These are phyloP conservation scores for Ephialtes manifestator DNA, from an alignment of 2,888 invertebrate species.

Conservation along the genomic window DNA sequence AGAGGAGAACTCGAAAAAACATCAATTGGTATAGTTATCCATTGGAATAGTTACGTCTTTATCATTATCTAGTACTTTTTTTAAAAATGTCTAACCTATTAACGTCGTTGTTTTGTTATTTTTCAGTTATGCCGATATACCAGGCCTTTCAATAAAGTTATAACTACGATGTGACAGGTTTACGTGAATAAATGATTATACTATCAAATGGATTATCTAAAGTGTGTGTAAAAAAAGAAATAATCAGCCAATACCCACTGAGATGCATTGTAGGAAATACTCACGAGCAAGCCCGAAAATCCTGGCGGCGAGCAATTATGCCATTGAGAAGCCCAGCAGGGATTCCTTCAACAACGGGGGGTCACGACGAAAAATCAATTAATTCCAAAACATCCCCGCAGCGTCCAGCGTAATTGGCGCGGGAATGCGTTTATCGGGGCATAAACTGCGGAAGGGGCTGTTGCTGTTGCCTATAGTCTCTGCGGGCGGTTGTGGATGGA, in stretches of 20 bases:
- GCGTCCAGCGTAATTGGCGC: constrained; percentile 82
- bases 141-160: no score
- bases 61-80: no score
- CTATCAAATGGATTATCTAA: not conserved
- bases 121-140: no score
- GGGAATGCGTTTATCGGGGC: constrained; percentile 83
- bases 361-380: constrained; percentile 81
- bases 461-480: constrained; percentile 48
- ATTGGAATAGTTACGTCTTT: no score
- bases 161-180: no score
- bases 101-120: no score
- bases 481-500: constrained; percentile 69
- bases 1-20: no score
- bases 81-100: no score
- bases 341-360: constrained; percentile 49
- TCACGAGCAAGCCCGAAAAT: constrained; percentile 35
- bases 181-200: no score
- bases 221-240: not conserved
- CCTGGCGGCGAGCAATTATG: constrained; percentile 45
- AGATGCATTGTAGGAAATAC: not conserved
- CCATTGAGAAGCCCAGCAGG: constrained; percentile 59
- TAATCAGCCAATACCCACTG: no score
- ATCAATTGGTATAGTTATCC: no score
- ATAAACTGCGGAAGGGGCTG: constrained; percentile 80
- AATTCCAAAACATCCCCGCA: constrained; percentile 78